phyloP scores from a whole-genome alignment of 2,113 vertebrate species.

The Laticauda laticaudata region DNA sequence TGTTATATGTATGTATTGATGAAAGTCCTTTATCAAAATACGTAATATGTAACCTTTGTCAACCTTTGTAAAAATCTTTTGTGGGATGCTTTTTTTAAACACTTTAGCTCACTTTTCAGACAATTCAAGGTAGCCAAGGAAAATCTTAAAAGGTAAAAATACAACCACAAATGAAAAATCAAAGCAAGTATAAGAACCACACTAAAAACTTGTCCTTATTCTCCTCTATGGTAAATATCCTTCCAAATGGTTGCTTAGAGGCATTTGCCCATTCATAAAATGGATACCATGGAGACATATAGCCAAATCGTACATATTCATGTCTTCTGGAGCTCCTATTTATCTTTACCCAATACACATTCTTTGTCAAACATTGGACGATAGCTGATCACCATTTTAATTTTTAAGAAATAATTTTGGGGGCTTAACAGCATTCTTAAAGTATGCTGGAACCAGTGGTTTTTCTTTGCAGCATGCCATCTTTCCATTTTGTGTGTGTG shows the following conservation, averaged over 20 bases:
- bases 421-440: background rate
- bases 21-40: background rate
- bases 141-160: background rate
- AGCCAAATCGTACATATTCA: background rate
- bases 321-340: background rate
- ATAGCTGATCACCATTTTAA: background rate
- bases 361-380: background rate
- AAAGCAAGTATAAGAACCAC: background rate
- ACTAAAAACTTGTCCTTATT: background rate
- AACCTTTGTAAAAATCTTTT: background rate
- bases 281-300: background rate
- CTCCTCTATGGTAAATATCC: background rate
- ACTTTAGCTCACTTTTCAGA: background rate
- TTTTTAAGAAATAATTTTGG: background rate
- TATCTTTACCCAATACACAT: background rate
- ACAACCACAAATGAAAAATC: background rate
- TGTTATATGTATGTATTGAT: background rate
- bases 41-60: background rate
- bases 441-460: background rate
- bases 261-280: background rate
- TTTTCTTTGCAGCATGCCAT: background rate
- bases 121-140: background rate
- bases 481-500: background rate
- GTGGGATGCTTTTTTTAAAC: background rate
- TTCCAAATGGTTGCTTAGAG: background rate